Percentiles rank a stretch among this genome's conserved stretches.
Evolutionary conservation across 2,113 vertebrate genomes (phyloP).

Genomic region (Pontoporia blainvillei): DNA sequence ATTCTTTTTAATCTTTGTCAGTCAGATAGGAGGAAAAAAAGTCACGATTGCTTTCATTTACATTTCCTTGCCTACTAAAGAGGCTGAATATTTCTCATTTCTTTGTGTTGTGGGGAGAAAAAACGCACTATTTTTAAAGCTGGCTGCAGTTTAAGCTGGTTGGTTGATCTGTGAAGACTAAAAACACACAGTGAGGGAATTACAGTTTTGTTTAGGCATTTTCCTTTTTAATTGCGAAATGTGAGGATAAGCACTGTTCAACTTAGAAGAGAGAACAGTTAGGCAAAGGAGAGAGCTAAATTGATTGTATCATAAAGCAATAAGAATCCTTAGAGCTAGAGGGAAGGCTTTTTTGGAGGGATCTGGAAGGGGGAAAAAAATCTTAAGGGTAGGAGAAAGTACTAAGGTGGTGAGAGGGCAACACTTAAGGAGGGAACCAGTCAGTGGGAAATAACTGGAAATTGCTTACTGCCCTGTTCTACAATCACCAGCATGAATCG

Average conservation of each 20-base stretch:
- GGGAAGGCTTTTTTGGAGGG: background rate
- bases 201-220: background rate
- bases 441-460: constrained; percentile 12
- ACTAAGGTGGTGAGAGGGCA: background rate
- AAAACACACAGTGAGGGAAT: background rate
- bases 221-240: constrained; percentile 5
- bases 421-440: background rate
- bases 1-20: constrained; percentile 30
- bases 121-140: constrained; percentile 4
- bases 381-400: background rate
- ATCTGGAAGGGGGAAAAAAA: background rate
- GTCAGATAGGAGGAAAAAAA: background rate
- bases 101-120: background rate
- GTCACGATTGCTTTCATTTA: constrained; percentile 24
- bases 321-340: constrained; percentile 14
- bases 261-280: background rate
- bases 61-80: constrained; percentile 28
- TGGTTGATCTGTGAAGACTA: constrained; percentile 13
- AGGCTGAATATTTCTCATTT: constrained; percentile 21
- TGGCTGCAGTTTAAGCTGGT: constrained; percentile 6
- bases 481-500: background rate
- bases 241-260: background rate
- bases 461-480: constrained; percentile 22
- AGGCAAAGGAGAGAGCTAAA: background rate
- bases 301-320: background rate